phyloP scores from a whole-genome alignment of 35 echinoderm and acorn worm genomes.

The Ophioderma brevispina region DNA sequence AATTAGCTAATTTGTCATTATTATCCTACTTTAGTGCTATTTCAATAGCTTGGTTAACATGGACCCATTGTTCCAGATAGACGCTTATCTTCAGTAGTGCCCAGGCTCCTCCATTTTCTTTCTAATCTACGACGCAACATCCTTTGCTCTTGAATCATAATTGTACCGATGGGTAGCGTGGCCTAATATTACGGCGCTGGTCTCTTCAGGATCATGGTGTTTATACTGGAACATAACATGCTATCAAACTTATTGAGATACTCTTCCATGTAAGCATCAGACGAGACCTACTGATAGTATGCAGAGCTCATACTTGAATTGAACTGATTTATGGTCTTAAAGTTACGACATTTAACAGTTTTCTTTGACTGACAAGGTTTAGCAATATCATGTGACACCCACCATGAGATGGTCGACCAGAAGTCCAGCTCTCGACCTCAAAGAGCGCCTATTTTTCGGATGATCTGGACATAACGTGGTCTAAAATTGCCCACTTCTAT shows the following conservation, averaged over 20 bases:
- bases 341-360: neutral
- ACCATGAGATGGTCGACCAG: neutral
- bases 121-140: too few species aligned
- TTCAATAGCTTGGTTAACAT: too few species aligned
- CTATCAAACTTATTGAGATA: neutral
- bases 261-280: neutral
- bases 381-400: neutral
- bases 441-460: neutral
- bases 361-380: neutral
- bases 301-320: neutral
- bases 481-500: neutral
- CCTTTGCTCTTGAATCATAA: too few species aligned
- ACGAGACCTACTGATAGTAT: neutral
- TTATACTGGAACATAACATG: neutral
- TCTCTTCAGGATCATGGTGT: neutral
- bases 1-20: too few species aligned
- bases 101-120: too few species aligned
- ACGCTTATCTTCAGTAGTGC: too few species aligned
- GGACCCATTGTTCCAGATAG: too few species aligned
- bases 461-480: neutral
- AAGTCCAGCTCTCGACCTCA: constrained; percentile 2
- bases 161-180: constrained; percentile 1
- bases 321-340: neutral
- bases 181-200: neutral
- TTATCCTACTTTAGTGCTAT: too few species aligned